phyloP scores from a whole-genome alignment of 2,888 invertebrate genomes.

The Netelia virgata region DNA sequence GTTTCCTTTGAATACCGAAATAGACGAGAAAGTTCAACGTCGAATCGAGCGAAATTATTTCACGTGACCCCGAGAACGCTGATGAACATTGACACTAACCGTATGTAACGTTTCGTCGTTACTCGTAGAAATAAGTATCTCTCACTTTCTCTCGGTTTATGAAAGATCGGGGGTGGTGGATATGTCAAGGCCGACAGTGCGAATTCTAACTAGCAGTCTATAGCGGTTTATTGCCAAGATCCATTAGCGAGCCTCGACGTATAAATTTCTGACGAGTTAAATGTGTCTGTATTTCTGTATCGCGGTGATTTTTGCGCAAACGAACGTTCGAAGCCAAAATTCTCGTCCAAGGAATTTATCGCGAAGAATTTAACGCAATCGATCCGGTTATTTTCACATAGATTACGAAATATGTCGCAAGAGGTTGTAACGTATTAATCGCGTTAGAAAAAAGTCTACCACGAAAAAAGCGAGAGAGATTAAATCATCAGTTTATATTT shows the following conservation, averaged over 20 bases:
- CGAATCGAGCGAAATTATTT: background rate
- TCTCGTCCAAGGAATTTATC: background rate
- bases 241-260: background rate
- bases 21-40: background rate
- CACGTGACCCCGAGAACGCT: background rate
- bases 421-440: background rate
- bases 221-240: conserved; percentile 2
- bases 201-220: conserved; percentile 6
- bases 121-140: background rate
- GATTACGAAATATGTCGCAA: conserved; percentile 15
- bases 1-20: conserved; percentile 30
- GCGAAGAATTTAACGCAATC: background rate
- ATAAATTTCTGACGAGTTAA: background rate
- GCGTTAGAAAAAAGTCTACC: conserved; percentile 1
- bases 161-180: background rate
- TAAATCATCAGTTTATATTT: too few relatives aligned
- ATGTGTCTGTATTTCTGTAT: background rate
- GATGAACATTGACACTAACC: conserved; percentile 15
- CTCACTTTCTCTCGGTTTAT: background rate
- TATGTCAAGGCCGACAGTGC: conserved; percentile 10
- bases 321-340: background rate
- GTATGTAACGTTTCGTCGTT: conserved; percentile 2
- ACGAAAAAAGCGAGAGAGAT: conserved; percentile 1
- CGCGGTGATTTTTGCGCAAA: background rate
- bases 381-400: conserved; percentile 9